Conservation (phyloP, 2,888 invertebrate genomes). For the Pristionchus entomophagus region DNA sequence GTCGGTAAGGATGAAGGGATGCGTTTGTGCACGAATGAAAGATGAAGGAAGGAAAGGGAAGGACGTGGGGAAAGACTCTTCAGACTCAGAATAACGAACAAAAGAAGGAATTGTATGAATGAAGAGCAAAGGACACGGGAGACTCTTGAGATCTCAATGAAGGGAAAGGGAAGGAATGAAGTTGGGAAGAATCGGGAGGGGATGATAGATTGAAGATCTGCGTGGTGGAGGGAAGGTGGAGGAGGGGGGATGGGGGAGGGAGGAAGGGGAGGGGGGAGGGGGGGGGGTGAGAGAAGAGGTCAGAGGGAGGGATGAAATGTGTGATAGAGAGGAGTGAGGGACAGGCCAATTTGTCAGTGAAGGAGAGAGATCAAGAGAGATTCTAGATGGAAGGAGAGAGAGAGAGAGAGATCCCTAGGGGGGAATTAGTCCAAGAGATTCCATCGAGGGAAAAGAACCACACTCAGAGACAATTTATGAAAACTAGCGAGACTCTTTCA, state of each 20-base stretch:
- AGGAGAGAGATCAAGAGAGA: slow-evolving; percentile 10
- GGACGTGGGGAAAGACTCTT: slow-evolving; percentile 17
- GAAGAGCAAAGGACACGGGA: background rate
- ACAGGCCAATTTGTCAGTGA: slow-evolving; percentile 29
- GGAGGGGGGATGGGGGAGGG: background rate
- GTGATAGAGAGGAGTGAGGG: slow-evolving; percentile 14
- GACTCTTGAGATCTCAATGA: slow-evolving; percentile 21
- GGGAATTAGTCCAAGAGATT: background rate
- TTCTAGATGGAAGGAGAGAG: slow-evolving; percentile 17
- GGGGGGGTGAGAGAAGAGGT: background rate
- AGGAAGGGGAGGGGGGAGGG: background rate
- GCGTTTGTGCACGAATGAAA: background rate
- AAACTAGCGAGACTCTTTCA: background rate
- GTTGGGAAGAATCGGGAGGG: background rate
- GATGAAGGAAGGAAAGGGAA: background rate
- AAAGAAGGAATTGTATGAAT: slow-evolving; percentile 28
- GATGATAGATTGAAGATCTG: background rate
- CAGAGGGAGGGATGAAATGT: background rate
- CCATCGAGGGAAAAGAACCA: background rate
- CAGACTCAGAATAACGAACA: slow-evolving; percentile 6
- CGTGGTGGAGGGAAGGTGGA: background rate
- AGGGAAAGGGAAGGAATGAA: background rate
- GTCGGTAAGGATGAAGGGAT: slow-evolving; percentile 17
- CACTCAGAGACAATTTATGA: slow-evolving; percentile 5
- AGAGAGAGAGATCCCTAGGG: background rate